These are phyloP conservation scores for Papilio polytes DNA, from an alignment of 1,140 invertebrate species.

Conservation along the genomic window DNA sequence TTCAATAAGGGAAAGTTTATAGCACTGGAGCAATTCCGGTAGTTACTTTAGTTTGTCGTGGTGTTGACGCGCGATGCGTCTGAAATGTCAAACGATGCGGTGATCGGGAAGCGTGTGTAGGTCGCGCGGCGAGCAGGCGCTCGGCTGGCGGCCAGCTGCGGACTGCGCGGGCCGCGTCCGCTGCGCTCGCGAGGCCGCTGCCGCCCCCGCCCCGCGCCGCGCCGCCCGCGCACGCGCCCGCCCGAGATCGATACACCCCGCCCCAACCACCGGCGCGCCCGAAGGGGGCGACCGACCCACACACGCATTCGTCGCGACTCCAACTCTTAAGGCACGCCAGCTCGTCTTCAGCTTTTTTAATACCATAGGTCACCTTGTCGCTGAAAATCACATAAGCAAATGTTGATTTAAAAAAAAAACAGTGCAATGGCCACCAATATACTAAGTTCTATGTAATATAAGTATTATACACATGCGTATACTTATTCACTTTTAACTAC, in stretches of 20 bases:
- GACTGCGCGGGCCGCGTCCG: constrained; percentile 71
- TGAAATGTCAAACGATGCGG: constrained; percentile 73
- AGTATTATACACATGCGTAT: too few species aligned
- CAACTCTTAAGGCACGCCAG: constrained; percentile 62
- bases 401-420: background rate
- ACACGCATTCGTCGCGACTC: constrained; percentile 64
- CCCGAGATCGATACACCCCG: constrained; percentile 79
- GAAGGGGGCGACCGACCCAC: constrained; percentile 52
- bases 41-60: constrained; percentile 67
- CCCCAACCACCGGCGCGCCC: constrained; percentile 69
- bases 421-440: too few species aligned
- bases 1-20: constrained; percentile 35
- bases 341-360: constrained; percentile 60
- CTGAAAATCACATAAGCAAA: background rate
- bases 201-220: constrained; percentile 56
- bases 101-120: constrained; percentile 41
- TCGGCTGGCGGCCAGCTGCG: constrained; percentile 74
- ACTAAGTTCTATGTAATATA: too few species aligned
- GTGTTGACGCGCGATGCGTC: constrained; percentile 69
- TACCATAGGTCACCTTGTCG: constrained; percentile 50
- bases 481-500: background rate
- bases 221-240: constrained; percentile 72
- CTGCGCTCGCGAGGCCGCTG: constrained; percentile 56
- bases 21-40: constrained; percentile 72
- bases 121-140: constrained; percentile 57